Conservation (phyloP, 2,797 vertebrate genomes). For the Pipistrellus kuhlii region DNA sequence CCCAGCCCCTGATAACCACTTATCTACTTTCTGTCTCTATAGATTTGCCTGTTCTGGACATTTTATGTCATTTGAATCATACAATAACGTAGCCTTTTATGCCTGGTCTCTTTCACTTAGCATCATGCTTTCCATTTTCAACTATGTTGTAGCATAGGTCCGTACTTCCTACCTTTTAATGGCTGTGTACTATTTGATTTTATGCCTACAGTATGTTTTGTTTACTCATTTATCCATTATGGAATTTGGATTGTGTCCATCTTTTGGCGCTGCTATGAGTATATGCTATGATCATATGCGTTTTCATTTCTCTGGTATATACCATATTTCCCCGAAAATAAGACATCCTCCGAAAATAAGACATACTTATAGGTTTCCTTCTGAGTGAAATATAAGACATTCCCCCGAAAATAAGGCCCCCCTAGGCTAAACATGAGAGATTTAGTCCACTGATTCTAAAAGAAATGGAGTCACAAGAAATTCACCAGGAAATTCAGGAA, state of each 20-base stretch:
- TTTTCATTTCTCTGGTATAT: background rate
- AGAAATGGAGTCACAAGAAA: too few species aligned
- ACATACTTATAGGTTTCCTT: too few species aligned
- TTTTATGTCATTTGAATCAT: background rate
- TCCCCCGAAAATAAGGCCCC: too few species aligned
- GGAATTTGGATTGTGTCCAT: background rate
- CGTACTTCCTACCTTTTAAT: background rate
- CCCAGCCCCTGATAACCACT: background rate
- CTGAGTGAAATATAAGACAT: too few species aligned
- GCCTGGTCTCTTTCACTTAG: background rate
- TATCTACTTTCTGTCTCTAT: background rate
- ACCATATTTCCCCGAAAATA: too few species aligned
- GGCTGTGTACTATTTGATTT: background rate
- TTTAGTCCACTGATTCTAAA: too few species aligned
- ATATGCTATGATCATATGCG: too few species aligned
- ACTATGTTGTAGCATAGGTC: background rate
- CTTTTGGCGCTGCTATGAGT: too few species aligned
- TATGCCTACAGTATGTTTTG: background rate
- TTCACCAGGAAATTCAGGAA: too few species aligned
- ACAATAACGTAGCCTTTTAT: background rate
- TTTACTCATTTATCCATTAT: background rate
- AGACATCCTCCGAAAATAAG: too few species aligned
- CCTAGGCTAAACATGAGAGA: too few species aligned
- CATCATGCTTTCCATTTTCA: background rate
- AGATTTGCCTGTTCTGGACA: background rate